phyloP scores from a whole-genome alignment of 2,797 vertebrate genomes.

The Rhyacichthys aspro region DNA sequence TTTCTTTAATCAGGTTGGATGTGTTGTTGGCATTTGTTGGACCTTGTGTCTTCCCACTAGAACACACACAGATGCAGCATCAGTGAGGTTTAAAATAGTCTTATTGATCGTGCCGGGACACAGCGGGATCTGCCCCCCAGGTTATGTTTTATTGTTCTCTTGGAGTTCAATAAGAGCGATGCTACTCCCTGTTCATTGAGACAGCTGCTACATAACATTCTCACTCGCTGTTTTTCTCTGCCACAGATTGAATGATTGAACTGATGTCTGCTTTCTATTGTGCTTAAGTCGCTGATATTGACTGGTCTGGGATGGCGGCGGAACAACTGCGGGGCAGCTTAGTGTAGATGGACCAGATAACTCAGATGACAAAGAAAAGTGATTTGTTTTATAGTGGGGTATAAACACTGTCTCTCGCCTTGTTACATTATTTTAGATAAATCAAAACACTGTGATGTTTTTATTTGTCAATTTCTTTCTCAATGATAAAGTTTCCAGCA shows the following conservation, averaged over 20 bases:
- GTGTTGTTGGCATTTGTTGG: neutral
- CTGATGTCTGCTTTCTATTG: slow-evolving; percentile 66
- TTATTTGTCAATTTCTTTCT: slow-evolving; percentile 11
- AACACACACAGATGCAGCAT: slow-evolving; percentile 39
- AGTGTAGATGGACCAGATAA: slow-evolving; percentile 24
- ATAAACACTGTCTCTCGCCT: slow-evolving; percentile 1
- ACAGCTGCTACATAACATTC: slow-evolving; percentile 71
- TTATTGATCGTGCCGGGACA: slow-evolving; percentile 71
- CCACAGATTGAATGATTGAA: slow-evolving; percentile 73
- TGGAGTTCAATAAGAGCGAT: slow-evolving; percentile 72
- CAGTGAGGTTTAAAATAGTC: slow-evolving; percentile 70
- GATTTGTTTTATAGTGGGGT: slow-evolving; percentile 12
- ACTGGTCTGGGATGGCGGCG: slow-evolving; percentile 54
- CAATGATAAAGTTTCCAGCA: slow-evolving; percentile 5
- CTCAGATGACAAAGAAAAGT: slow-evolving; percentile 23
- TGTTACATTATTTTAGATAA: neutral
- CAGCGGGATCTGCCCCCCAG: slow-evolving; percentile 60
- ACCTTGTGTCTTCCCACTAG: slow-evolving; percentile 11
- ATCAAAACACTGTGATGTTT: slow-evolving; percentile 15
- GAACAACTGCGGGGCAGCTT: slow-evolving; percentile 23
- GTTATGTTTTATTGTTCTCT: slow-evolving; percentile 78
- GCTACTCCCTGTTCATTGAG: slow-evolving; percentile 56
- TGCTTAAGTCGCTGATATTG: slow-evolving; percentile 64
- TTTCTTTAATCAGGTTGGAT: too few relatives aligned
- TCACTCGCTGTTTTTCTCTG: slow-evolving; percentile 63